A percentile compares a stretch with the other conserved stretches of the same genome.
Conservation (phyloP, 2,113 vertebrate genomes). For the Cettia cetti region DNA sequence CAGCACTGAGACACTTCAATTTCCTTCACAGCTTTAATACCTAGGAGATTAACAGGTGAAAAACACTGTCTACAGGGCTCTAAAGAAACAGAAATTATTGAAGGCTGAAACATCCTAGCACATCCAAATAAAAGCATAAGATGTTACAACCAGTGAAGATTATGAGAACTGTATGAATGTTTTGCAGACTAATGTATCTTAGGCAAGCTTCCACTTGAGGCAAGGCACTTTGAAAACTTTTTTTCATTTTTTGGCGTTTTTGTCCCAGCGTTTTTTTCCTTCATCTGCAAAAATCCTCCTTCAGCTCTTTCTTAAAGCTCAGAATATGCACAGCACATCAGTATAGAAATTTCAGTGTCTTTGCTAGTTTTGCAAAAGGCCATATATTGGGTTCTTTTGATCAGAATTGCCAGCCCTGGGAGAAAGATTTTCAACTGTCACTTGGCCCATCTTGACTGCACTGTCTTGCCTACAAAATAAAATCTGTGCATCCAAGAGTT, state of each 20-base stretch:
- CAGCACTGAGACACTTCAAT: neutral
- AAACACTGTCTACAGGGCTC: neutral
- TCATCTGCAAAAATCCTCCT: neutral
- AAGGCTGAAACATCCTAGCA: neutral
- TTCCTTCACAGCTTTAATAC: neutral
- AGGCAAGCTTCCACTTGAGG: neutral
- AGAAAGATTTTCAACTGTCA: neutral
- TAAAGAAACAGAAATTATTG: neutral
- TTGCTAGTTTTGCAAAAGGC: neutral
- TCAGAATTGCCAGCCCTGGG: neutral
- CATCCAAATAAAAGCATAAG: neutral
- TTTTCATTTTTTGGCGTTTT: neutral
- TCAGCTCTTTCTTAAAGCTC: neutral
- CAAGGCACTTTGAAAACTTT: neutral
- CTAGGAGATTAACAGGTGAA: neutral
- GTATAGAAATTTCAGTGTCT: neutral
- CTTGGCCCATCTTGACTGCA: neutral
- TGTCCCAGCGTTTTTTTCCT: neutral
- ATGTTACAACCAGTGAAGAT: neutral
- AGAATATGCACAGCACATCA: neutral
- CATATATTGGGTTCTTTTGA: neutral
- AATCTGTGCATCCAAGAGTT: neutral
- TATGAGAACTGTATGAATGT: neutral
- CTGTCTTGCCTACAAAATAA: neutral
- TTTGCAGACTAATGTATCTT: neutral